A percentile compares a stretch with the other conserved stretches of the same genome.
phyloP scores from a whole-genome alignment of 1,140 invertebrate species.

The Zophobas atratus region DNA sequence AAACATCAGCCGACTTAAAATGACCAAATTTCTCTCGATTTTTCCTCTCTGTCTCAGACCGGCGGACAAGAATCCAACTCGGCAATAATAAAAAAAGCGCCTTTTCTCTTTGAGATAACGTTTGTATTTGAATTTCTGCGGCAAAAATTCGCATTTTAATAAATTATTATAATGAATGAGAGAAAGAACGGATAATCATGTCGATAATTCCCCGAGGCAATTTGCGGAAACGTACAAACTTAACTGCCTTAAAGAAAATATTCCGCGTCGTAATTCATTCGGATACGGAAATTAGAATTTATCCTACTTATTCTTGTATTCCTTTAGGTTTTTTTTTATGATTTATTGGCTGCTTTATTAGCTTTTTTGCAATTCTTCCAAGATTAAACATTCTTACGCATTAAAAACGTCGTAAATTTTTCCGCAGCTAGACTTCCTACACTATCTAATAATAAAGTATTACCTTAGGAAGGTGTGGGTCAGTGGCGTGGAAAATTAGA shows the following conservation, averaged over 20 bases:
- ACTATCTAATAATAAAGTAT: constrained; percentile 32
- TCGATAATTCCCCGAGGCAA: constrained; percentile 45
- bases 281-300: constrained; percentile 49
- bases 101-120: neutral
- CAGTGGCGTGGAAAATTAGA: constrained; percentile 34
- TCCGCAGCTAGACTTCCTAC: neutral
- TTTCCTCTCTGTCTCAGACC: no score
- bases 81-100: no score
- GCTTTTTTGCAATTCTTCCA: constrained; percentile 44
- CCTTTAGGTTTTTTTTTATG: constrained; percentile 32
- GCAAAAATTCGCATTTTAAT: constrained; percentile 12
- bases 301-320: constrained; percentile 45
- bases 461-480: constrained; percentile 27
- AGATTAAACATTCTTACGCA: constrained; percentile 45
- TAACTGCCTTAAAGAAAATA: constrained; percentile 47
- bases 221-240: constrained; percentile 43
- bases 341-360: constrained; percentile 46
- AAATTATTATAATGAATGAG: constrained; percentile 23
- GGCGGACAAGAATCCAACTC: no score
- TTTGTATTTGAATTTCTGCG: neutral
- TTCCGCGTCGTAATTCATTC: constrained; percentile 44
- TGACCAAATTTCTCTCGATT: no score
- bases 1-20: no score
- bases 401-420: constrained; percentile 30
- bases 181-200: constrained; percentile 38